Evolutionary conservation across 1,140 invertebrate species (phyloP).

Genomic region (Pseudachorutes palmiensis): DNA sequence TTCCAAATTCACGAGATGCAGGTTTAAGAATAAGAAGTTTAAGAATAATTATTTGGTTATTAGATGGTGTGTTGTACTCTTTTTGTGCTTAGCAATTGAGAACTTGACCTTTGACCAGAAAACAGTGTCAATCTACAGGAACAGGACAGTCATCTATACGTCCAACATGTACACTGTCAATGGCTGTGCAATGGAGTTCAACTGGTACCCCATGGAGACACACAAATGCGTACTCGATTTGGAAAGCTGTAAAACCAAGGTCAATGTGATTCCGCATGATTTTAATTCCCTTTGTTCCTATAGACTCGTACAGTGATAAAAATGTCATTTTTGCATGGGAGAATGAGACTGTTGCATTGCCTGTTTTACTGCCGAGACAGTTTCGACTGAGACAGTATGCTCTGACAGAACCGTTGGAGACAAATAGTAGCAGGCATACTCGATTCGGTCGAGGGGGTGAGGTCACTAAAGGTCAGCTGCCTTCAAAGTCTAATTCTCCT

Average conservation of each 20-base stretch:
- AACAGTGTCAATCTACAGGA: conserved; percentile 65
- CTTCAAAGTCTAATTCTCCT: not conserved
- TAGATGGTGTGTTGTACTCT: not conserved
- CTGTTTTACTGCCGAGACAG: not conserved
- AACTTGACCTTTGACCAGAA: conserved; percentile 68
- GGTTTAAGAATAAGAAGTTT: conserved; percentile 46
- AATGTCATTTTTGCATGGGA: conserved; percentile 12
- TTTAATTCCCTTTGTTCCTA: not conserved
- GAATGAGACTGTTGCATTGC: not conserved
- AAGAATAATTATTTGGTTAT: not conserved
- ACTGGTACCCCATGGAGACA: conserved; percentile 73
- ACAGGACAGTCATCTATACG: conserved; percentile 67
- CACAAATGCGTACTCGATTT: conserved; percentile 71
- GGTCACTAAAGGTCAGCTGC: not conserved
- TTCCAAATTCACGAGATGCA: conserved; percentile 72
- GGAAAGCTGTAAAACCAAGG: conserved; percentile 54
- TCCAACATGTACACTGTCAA: conserved; percentile 72
- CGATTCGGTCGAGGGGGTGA: conserved; percentile 1
- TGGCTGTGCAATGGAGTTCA: conserved; percentile 76
- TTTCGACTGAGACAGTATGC: conserved; percentile 4
- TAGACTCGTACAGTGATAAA: not conserved
- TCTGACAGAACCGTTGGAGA: not conserved
- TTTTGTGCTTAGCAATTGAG: conserved; percentile 57
- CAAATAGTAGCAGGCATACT: not conserved
- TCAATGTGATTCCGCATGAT: not conserved